A percentile compares a stretch with the other conserved stretches of the same genome.
Evolutionary conservation across 2,113 vertebrate genomes (phyloP).

Genomic region (Muscicapa adusta): DNA sequence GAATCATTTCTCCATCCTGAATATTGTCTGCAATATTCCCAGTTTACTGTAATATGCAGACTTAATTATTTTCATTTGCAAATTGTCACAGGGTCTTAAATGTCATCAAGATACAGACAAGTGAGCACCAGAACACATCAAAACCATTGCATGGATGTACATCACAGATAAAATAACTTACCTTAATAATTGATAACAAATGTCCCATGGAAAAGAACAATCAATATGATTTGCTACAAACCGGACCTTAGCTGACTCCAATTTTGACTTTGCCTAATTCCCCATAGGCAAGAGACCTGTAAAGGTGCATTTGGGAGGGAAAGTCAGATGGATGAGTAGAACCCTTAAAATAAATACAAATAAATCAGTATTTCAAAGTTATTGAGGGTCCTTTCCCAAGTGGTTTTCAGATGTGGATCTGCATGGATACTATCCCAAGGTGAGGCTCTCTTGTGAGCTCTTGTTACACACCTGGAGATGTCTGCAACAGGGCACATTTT

Average conservation of each 20-base stretch:
- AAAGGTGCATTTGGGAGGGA: not conserved
- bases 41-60: not conserved
- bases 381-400: not conserved
- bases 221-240: not conserved
- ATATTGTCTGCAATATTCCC: not conserved
- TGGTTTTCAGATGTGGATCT: not conserved
- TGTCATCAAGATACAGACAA: not conserved
- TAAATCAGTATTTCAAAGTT: not conserved
- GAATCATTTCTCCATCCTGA: conserved; percentile 27
- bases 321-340: not conserved
- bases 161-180: not conserved
- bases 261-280: not conserved
- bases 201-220: not conserved
- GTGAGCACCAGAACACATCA: not conserved
- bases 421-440: too few species aligned
- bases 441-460: fast-evolving
- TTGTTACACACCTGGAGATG: not conserved
- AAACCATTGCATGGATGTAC: not conserved
- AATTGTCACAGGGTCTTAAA: not conserved
- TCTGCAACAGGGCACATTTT: fast-evolving
- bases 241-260: not conserved
- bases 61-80: conserved; percentile 21
- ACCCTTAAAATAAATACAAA: not conserved
- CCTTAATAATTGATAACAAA: not conserved
- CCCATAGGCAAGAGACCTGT: not conserved